phyloP scores from a whole-genome alignment of 2,797 vertebrate genomes.

The Acrossocheilus wenchowensis region DNA sequence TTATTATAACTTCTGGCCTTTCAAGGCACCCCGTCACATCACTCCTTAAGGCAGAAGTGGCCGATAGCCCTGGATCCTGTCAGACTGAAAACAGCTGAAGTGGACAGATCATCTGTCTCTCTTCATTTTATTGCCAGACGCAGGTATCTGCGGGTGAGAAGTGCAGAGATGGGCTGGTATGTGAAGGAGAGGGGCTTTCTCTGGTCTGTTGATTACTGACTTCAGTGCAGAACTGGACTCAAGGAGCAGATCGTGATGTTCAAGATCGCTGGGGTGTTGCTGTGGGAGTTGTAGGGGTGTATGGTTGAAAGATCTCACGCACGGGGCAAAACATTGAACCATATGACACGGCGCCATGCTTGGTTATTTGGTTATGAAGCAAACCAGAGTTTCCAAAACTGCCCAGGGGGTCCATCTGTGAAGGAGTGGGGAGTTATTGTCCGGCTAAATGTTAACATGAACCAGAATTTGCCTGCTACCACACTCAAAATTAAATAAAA shows the following conservation, averaged over 20 bases:
- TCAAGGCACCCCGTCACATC: background rate
- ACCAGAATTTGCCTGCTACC: background rate
- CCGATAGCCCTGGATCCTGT: slow-evolving; percentile 51
- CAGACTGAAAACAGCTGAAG: slow-evolving; percentile 37
- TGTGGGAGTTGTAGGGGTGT: slow-evolving; percentile 33
- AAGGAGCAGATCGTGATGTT: slow-evolving; percentile 34
- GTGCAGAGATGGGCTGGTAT: slow-evolving; percentile 53
- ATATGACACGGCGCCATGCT: background rate
- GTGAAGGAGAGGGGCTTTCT: slow-evolving; percentile 41
- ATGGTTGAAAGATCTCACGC: slow-evolving; percentile 5
- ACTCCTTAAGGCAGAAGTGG: slow-evolving; percentile 29
- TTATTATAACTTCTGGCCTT: slow-evolving; percentile 33
- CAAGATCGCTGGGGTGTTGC: slow-evolving; percentile 1
- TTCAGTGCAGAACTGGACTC: slow-evolving; percentile 13
- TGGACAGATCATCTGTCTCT: slow-evolving; percentile 58
- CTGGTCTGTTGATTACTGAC: slow-evolving; percentile 8
- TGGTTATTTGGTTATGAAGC: slow-evolving; percentile 33
- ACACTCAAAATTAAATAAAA: background rate
- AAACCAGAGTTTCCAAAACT: slow-evolving; percentile 26
- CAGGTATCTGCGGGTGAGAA: slow-evolving; percentile 52
- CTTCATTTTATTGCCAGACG: slow-evolving; percentile 44
- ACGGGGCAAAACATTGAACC: background rate
- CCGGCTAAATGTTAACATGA: background rate
- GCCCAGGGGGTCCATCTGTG: slow-evolving; percentile 12
- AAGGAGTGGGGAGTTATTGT: background rate